Base-by-base conservation (phyloP, 2,888 invertebrate genomes). In the Tetranychus piercei region DNA sequence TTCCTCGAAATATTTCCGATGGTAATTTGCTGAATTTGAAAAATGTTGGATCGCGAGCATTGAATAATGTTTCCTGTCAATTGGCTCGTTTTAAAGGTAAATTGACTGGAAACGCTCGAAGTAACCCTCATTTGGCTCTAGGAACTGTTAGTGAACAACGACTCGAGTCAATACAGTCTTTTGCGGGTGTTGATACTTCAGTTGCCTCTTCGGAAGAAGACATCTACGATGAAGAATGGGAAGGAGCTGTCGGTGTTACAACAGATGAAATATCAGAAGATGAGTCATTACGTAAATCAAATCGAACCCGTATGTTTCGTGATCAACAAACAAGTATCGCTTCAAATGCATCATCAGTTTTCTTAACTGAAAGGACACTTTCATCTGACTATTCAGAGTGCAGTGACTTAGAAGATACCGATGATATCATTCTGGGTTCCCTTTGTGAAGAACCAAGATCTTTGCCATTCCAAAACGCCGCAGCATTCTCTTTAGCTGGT, bases 31-130 rank as follows among this genome's bases (percentile, higher is more conserved):
- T 89, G 11, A 89, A 90, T 45, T 85, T 92, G 71, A 87, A 88
- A 80, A 88, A 86, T 81, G 79, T 78, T 23, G 78, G 79, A 9
- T 77, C 78, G 4, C 76, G 78, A 44, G 92, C 92, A 72, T 83
- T 92, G 76, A 90, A 87, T 77, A 92, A 92, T 81, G 89, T 92
- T 85, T 88, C 90, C 0, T 91, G 91, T 78, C 91, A 92, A 81
- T 90, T 93, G 82, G 90, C 90, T 76, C 76, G 75, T 74, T 64
- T 75, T 15, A 73, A 73, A 18, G 76, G 76, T 18, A 76, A 76
- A 64, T 73, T 73, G 9, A 71, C 73, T 23, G 69, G 71, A 8
- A 44, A 11, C 23, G 43, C 72, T 11, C 70, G 44, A 34, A 44
- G 44, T n/a, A 71, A 71, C 6, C 43, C 44, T 44, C 43, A 71